These are phyloP conservation scores for Phengaris arion DNA, from an alignment of 2,888 invertebrate genomes.

Conservation along the genomic window DNA sequence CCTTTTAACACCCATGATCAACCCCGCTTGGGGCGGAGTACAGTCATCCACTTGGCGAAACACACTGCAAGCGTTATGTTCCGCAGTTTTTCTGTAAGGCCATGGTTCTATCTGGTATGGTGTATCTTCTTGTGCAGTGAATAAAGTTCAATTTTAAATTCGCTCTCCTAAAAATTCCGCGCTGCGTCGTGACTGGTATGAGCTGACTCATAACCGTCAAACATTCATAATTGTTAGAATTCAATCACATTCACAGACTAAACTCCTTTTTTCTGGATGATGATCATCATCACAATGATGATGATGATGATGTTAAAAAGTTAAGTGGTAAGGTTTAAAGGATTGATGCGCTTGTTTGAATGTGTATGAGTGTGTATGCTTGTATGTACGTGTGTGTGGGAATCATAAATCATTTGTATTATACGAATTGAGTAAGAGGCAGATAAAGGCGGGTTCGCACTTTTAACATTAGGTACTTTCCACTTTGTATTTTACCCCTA, in stretches of 20 bases:
- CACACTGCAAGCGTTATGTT: too few relatives aligned
- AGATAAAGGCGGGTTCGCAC: background rate
- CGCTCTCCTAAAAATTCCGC: too few relatives aligned
- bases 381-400: too few relatives aligned
- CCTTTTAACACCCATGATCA: too few relatives aligned
- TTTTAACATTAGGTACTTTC: background rate
- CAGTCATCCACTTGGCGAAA: too few relatives aligned
- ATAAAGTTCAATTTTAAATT: too few relatives aligned
- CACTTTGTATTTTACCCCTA: too few relatives aligned
- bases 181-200: background rate
- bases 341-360: background rate
- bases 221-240: background rate
- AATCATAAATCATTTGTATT: conserved; percentile 18
- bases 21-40: too few relatives aligned
- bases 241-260: background rate
- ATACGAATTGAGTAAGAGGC: conserved; percentile 5
- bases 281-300: conserved; percentile 13
- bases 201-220: background rate
- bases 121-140: too few relatives aligned
- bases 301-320: background rate
- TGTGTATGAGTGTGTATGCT: background rate
- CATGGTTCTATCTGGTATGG: too few relatives aligned
- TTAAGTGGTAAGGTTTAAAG: background rate
- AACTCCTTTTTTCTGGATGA: conserved; percentile 3
- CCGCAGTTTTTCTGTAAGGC: too few relatives aligned